These are phyloP conservation scores for Chrysemys picta DNA, from an alignment of 2,113 vertebrate species.

Conservation along the genomic window DNA sequence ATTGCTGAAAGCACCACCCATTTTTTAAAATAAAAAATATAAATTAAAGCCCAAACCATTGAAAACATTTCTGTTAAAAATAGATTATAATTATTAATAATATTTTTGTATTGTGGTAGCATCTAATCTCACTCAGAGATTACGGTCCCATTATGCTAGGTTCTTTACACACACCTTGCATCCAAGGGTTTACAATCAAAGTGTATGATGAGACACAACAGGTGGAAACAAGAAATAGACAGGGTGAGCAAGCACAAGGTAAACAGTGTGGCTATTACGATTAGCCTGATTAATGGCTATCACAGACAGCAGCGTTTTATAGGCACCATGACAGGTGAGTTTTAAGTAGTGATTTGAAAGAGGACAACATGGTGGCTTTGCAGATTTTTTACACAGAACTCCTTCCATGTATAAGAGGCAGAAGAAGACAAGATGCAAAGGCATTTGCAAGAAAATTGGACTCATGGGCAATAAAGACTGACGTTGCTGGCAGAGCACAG, in stretches of 20 bases:
- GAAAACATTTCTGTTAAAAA: not conserved
- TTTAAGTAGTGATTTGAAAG: not conserved
- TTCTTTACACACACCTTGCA: not conserved
- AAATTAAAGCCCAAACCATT: not conserved
- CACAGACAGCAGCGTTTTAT: not conserved
- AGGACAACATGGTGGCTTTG: not conserved
- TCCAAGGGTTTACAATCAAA: not conserved
- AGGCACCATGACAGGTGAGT: not conserved
- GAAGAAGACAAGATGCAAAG: not conserved
- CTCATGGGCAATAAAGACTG: not conserved
- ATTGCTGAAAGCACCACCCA: not conserved
- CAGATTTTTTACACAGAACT: not conserved
- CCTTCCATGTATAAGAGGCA: not conserved
- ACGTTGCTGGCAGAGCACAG: not conserved
- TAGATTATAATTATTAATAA: not conserved
- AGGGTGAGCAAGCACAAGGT: not conserved
- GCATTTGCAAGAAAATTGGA: not conserved
- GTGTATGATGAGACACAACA: not conserved
- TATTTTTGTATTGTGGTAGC: not conserved
- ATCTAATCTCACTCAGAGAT: not conserved
- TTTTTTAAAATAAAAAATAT: not conserved
- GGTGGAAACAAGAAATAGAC: not conserved
- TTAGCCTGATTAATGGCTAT: not conserved
- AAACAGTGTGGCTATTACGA: not conserved
- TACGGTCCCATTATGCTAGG: not conserved